Percentiles rank a stretch among this genome's conserved stretches.
These are phyloP conservation scores for Danio rerio DNA, from an alignment of 2,113 vertebrate genomes.

Conservation along the genomic window GRCz12tu NC_133195.1:16343501-16344000, in stretches of 20 bases:
- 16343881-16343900: neutral
- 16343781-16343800: conserved; percentile 95
- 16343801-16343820: conserved; percentile 91
- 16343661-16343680: conserved; percentile 83
- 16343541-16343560: too few relatives aligned
- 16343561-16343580: too few relatives aligned
- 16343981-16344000: neutral
- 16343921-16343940: neutral
- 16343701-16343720: conserved; percentile 87
- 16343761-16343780: conserved; percentile 89
- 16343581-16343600: too few relatives aligned
- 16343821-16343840: conserved; percentile 88
- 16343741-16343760: conserved; percentile 92
- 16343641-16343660: neutral
- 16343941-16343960: neutral
- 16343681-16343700: conserved; percentile 80
- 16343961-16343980: neutral
- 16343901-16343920: neutral
- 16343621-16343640: neutral
- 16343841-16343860: conserved; percentile 82
- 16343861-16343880: neutral
- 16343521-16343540: neutral
- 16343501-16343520: neutral
- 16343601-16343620: too few relatives aligned
- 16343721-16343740: conserved; percentile 84